These are phyloP conservation scores for Labeo calbasu DNA, from an alignment of 2,797 vertebrate genomes.

Conservation along the genomic window DNA sequence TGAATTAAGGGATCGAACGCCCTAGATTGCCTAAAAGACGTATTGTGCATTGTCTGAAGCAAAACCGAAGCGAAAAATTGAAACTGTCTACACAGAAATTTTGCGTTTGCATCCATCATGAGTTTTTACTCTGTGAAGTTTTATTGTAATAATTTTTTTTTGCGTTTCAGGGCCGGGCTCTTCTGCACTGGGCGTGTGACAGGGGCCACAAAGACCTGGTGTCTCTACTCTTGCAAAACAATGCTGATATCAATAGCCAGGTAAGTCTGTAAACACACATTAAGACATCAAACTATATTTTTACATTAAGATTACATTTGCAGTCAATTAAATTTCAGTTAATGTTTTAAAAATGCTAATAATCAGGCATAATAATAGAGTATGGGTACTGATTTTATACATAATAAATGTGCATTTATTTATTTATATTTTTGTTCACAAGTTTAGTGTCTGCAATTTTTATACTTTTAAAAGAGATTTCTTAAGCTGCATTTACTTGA, in stretches of 20 bases:
- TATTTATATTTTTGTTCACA: background rate
- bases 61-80: background rate
- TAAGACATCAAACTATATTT: background rate
- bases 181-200: constrained; percentile 96
- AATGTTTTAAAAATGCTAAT: background rate
- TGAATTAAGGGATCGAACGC: constrained; percentile 27
- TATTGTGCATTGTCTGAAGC: background rate
- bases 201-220: constrained; percentile 95
- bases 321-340: background rate
- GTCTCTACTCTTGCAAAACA: constrained; percentile 86
- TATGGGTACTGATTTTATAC: background rate
- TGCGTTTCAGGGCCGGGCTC: constrained; percentile 85
- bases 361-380: background rate
- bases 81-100: background rate
- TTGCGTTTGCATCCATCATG: background rate
- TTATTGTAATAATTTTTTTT: constrained; percentile 1
- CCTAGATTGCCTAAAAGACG: background rate
- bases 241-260: constrained; percentile 93
- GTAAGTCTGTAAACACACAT: constrained; percentile 75
- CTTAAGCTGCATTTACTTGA: background rate
- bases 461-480: background rate
- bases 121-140: background rate
- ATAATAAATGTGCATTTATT: background rate
- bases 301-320: background rate
- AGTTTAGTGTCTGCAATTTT: no score